Conservation (phyloP, 2,888 invertebrate genomes). For the Pseudococcus longispinus region DNA sequence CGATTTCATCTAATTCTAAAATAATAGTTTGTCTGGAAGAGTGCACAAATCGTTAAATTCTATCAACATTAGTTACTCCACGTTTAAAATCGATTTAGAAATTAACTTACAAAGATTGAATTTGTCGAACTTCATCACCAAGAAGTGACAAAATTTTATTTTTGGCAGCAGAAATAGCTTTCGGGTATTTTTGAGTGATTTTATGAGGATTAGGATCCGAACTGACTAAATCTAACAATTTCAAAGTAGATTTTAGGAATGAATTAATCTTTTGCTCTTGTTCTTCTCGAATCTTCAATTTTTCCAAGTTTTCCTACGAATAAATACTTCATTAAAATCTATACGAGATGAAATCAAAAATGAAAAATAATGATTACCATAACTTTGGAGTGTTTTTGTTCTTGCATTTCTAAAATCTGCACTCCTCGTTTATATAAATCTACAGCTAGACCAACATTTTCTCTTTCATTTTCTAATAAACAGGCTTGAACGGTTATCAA, state of each 20-base stretch:
- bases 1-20: constrained; percentile 2
- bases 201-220: neutral
- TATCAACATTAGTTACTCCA: neutral
- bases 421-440: constrained; percentile 5
- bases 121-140: neutral
- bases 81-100: neutral
- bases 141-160: neutral
- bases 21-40: neutral
- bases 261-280: neutral
- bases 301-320: constrained; percentile 4
- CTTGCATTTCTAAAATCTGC: neutral
- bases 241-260: neutral
- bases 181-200: constrained; percentile 10
- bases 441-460: neutral
- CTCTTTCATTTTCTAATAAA: neutral
- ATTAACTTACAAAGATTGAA: neutral
- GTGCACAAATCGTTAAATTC: neutral
- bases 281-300: neutral
- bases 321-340: neutral
- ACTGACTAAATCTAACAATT: neutral
- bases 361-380: neutral
- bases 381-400: neutral
- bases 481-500: constrained; percentile 14
- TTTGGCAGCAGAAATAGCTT: neutral
- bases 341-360: neutral